phyloP scores from a whole-genome alignment of 2,888 invertebrate species.

The Sesamia inferens region DNA sequence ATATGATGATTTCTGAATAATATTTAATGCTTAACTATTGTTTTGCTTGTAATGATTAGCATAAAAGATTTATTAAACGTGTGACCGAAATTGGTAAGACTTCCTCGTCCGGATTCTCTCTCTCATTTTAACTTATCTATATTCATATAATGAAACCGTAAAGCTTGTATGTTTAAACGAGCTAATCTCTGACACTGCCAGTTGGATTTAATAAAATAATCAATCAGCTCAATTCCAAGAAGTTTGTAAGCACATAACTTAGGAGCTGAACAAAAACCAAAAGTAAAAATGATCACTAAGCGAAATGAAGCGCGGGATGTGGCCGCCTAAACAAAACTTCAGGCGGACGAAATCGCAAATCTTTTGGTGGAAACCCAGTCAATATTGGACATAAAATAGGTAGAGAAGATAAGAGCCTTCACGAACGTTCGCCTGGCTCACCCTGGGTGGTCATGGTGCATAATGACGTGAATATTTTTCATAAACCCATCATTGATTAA shows the following conservation, averaged over 20 bases:
- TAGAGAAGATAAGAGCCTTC: background rate
- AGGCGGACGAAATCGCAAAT: background rate
- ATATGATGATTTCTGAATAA: constrained; percentile 36
- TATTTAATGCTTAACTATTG: constrained; percentile 24
- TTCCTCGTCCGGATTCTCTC: background rate
- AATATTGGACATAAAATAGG: background rate
- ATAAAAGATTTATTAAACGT: background rate
- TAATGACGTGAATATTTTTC: background rate
- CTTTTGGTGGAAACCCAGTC: background rate
- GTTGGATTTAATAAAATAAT: background rate
- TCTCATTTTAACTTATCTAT: background rate
- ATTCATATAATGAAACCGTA: background rate
- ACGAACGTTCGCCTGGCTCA: background rate
- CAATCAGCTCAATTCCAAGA: background rate
- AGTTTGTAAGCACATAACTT: background rate
- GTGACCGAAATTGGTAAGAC: background rate
- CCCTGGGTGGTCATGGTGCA: background rate
- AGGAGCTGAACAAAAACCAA: background rate
- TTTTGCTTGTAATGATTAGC: constrained; percentile 21
- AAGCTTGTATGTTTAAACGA: background rate
- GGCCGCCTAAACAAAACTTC: background rate
- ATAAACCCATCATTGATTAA: background rate
- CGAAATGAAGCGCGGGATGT: background rate
- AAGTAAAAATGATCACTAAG: background rate
- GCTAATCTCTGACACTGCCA: background rate